Evolutionary conservation across 2,113 vertebrate genomes (phyloP).

Genomic region (Myrmecophaga tridactyla): DNA sequence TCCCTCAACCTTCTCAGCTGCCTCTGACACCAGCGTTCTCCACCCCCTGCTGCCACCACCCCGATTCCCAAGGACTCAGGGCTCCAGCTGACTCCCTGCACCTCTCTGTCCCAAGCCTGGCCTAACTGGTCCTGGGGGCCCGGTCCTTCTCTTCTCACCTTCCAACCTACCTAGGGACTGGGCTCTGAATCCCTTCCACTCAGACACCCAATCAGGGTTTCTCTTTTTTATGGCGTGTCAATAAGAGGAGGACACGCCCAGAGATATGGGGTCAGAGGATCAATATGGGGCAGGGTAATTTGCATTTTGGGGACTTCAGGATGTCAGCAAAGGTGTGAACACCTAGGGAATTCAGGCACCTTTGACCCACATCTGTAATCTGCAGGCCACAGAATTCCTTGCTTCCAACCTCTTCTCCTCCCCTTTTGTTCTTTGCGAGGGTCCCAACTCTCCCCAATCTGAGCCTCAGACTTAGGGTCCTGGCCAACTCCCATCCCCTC

Average conservation of each 20-base stretch:
- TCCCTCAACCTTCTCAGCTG: slow-evolving; percentile 41
- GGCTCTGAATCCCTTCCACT: neutral
- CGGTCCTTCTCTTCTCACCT: neutral
- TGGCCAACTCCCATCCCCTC: neutral
- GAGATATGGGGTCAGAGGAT: neutral
- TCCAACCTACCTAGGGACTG: neutral
- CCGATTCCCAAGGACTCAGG: neutral
- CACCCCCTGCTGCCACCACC: neutral
- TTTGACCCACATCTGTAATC: neutral
- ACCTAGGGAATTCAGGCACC: neutral
- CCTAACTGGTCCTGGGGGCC: neutral
- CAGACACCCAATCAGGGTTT: neutral
- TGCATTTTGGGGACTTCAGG: neutral
- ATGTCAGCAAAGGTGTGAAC: neutral
- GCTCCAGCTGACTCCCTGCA: neutral
- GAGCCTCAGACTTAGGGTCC: neutral
- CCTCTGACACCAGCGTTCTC: slow-evolving; percentile 36
- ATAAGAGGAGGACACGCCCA: neutral
- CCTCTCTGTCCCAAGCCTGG: neutral
- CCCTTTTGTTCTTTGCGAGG: neutral
- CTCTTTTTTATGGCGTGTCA: neutral
- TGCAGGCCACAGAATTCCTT: neutral
- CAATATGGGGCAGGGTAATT: neutral
- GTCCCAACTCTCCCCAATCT: neutral
- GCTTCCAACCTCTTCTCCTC: neutral